Evolutionary conservation across 2,888 invertebrate species (phyloP), one percentile per base, ranked within the genome.

Genomic region (Aporophyla nigra): DNA sequence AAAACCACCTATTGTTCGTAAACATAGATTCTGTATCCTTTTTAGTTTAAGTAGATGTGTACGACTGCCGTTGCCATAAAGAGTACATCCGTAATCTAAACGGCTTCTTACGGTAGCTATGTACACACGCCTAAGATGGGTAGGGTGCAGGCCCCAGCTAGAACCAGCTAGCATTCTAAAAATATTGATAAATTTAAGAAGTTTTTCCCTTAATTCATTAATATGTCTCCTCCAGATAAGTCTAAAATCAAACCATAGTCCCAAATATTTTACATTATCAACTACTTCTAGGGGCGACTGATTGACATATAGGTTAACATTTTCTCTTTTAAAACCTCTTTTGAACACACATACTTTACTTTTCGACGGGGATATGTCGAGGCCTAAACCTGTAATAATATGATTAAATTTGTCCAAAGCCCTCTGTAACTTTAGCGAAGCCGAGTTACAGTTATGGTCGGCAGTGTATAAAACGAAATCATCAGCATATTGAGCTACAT

Each of bases 281-380:
- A 58, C 56, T 58, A 58, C 56, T 56, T 56, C 24, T 14, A 56
- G 24, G 24, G 56, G 24, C 16, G 24, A 58, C 24, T 58, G 14
- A 24, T 58, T 58, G 24, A 24, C 24, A 58, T 24, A 3, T 3
- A 58, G 7, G 56, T 16, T 58, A 7, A 58, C 56, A 58, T 16
- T 24, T 56, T 56, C 24, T 56, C 56, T 56, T 56, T 56, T 56
- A n/a, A n/a, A n/a, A n/a, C n/a, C n/a, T n/a, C n/a, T n/a, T n/a
- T n/a, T n/a, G 24, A 56, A 56, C 16, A 58, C 24, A 24, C 56
- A 58, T 16, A 24, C 24, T 24, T 58, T 58, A 24, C 56, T 24
- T 24, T 58, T 58, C 7, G 56, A 58, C 56, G 56, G 56, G 2
- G 24, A 58, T 56, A 43, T 43, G 43, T 43, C 43, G 9, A 43